A percentile compares a stretch with the other conserved stretches of the same genome.
Conservation (phyloP, 2,888 invertebrate species). For the Encarsia formosa region DNA sequence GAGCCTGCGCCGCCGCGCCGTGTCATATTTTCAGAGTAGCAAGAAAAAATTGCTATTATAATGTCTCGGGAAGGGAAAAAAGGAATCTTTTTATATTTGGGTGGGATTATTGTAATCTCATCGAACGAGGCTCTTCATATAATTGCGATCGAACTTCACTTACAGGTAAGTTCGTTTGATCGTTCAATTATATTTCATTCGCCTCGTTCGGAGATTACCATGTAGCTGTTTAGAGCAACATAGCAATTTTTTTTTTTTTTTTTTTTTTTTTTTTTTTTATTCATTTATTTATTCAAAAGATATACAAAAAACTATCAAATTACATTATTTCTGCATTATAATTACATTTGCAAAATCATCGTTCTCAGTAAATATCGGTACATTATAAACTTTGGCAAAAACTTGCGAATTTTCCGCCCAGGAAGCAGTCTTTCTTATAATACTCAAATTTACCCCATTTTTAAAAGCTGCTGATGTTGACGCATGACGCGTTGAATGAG, state of each 20-base stretch:
- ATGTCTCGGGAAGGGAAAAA: background rate
- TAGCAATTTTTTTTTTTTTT: background rate
- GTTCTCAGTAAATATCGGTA: background rate
- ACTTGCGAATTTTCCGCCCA: slow-evolving; percentile 17
- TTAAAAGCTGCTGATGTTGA: slow-evolving; percentile 15
- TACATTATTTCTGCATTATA: background rate
- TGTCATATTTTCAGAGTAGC: no score
- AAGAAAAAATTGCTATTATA: background rate
- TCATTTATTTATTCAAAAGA: background rate
- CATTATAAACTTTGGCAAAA: slow-evolving; percentile 19
- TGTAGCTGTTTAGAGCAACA: background rate
- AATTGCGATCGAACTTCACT: slow-evolving; percentile 4
- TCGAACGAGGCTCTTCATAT: background rate
- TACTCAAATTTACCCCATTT: slow-evolving; percentile 4
- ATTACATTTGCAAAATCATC: background rate
- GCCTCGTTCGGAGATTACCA: background rate
- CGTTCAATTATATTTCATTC: background rate
- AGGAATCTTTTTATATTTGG: background rate
- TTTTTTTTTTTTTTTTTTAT: background rate
- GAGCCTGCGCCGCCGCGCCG: no score
- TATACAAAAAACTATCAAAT: background rate
- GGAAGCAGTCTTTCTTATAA: slow-evolving; percentile 16
- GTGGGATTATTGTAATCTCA: background rate
- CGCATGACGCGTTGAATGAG: slow-evolving; percentile 25
- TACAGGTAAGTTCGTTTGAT: slow-evolving; percentile 5